phyloP scores from a whole-genome alignment of 1,140 invertebrate species.

The Cydia fagiglandana region DNA sequence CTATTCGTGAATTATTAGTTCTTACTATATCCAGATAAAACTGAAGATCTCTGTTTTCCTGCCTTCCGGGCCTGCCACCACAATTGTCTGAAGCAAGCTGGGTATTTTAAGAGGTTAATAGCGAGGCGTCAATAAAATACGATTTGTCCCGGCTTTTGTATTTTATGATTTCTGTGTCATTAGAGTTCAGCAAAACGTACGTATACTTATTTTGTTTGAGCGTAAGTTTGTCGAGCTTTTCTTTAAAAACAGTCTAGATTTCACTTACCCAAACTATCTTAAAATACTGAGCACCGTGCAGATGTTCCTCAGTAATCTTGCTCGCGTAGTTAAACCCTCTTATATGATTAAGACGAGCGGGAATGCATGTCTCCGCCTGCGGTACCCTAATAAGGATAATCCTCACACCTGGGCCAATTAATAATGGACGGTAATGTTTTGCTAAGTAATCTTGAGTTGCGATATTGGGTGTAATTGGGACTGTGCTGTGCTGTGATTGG shows the following conservation, averaged over 20 bases:
- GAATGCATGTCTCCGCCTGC: conserved; percentile 58
- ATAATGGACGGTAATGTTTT: conserved; percentile 58
- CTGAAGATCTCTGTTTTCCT: too few relatives aligned
- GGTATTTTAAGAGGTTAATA: too few relatives aligned
- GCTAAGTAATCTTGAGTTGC: conserved; percentile 24
- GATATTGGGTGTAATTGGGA: conserved; percentile 3
- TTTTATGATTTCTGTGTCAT: too few relatives aligned
- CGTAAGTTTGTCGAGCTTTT: too few relatives aligned
- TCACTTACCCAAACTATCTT: not conserved
- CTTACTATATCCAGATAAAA: too few relatives aligned
- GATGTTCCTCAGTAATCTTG: conserved; percentile 26
- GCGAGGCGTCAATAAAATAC: too few relatives aligned
- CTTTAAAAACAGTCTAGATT: not conserved
- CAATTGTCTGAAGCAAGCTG: too few relatives aligned
- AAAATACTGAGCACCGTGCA: conserved; percentile 1
- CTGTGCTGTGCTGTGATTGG: not conserved
- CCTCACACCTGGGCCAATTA: conserved; percentile 72
- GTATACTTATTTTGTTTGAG: too few relatives aligned
- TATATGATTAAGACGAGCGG: conserved; percentile 36
- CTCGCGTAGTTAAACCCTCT: conserved; percentile 30
- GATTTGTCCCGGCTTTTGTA: too few relatives aligned
- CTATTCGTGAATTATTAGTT: too few relatives aligned
- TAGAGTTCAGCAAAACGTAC: too few relatives aligned
- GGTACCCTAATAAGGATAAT: conserved; percentile 70
- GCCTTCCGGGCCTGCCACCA: too few relatives aligned